These are phyloP conservation scores for Melieria omissa DNA, from an alignment of 2,888 invertebrate genomes.

Conservation along the genomic window DNA sequence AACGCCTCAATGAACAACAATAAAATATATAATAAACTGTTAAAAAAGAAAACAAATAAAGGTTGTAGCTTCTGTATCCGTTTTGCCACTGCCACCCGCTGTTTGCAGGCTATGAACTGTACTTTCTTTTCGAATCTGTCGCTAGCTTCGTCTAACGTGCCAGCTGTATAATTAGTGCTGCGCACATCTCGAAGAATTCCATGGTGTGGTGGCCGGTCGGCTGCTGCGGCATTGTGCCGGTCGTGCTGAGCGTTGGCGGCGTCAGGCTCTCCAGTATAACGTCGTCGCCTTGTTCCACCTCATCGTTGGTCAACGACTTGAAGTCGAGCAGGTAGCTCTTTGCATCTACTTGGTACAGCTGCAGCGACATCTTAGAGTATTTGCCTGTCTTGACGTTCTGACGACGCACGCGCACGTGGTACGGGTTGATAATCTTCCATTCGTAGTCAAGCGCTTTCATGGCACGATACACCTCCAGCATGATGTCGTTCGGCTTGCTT, in stretches of 20 bases:
- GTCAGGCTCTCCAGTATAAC: conserved; percentile 66
- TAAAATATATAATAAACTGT: too few relatives aligned
- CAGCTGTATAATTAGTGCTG: conserved; percentile 95
- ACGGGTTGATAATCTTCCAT: conserved; percentile 99
- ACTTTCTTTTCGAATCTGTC: too few relatives aligned
- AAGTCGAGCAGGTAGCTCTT: conserved; percentile 98
- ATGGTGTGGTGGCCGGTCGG: conserved; percentile 91
- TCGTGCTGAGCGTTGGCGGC: conserved; percentile 60
- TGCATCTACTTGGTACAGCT: conserved; percentile 98
- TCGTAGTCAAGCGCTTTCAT: conserved; percentile 99
- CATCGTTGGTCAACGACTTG: conserved; percentile 89
- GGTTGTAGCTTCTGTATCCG: too few relatives aligned
- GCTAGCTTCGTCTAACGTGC: conserved; percentile 76
- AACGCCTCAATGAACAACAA: too few relatives aligned
- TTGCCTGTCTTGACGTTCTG: conserved; percentile 85
- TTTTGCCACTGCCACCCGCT: too few relatives aligned
- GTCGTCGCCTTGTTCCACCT: conserved; percentile 70
- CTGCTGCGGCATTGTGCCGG: conserved; percentile 61
- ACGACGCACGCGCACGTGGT: conserved; percentile 94
- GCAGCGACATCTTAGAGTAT: conserved; percentile 96
- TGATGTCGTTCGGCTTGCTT: conserved; percentile 98
- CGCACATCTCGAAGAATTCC: conserved; percentile 99
- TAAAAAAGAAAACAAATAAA: too few relatives aligned
- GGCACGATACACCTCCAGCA: conserved; percentile 99
- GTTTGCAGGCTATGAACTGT: too few relatives aligned